Evolutionary conservation across 2,113 vertebrate species (phyloP).

Genomic region (Haemorhous mexicanus): DNA sequence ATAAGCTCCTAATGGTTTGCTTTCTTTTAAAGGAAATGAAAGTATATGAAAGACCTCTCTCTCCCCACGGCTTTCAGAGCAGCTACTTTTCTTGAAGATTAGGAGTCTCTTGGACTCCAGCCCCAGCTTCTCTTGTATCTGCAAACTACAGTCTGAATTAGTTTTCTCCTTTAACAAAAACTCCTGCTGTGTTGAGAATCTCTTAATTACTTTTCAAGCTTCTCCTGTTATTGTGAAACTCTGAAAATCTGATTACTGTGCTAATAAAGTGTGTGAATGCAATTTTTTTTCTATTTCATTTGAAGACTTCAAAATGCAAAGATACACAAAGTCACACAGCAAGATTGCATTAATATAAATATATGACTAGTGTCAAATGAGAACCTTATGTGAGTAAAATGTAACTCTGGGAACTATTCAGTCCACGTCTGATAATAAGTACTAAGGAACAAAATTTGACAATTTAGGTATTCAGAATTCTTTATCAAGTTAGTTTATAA

Average conservation of each 20-base stretch:
- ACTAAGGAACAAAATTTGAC: slow-evolving; percentile 14
- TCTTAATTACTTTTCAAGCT: slow-evolving; percentile 73
- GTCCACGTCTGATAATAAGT: not conserved
- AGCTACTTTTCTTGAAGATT: slow-evolving; percentile 50
- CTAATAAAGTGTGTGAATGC: slow-evolving; percentile 62
- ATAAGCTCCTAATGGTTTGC: slow-evolving; percentile 39
- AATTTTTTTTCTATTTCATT: slow-evolving; percentile 30
- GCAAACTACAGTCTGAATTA: slow-evolving; percentile 48
- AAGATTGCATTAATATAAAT: slow-evolving; percentile 5
- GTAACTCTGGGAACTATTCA: slow-evolving; percentile 8
- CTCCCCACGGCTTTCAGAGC: slow-evolving; percentile 13
- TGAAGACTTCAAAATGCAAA: slow-evolving; percentile 44
- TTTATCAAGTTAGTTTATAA: not conserved
- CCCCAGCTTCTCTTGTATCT: slow-evolving; percentile 26
- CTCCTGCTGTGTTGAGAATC: slow-evolving; percentile 66
- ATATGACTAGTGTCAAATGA: not conserved
- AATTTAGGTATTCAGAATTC: slow-evolving; percentile 5
- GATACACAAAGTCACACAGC: not conserved
- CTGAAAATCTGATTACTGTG: slow-evolving; percentile 66
- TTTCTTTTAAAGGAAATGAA: slow-evolving; percentile 4
- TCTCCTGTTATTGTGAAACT: slow-evolving; percentile 63
- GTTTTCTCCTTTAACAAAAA: slow-evolving; percentile 62
- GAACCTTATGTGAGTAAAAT: not conserved
- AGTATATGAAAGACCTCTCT: slow-evolving; percentile 22
- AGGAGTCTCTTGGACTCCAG: slow-evolving; percentile 31